These are phyloP conservation scores for Chalcosyrphus nemorum DNA, from an alignment of 2,888 invertebrate genomes.

Conservation along the genomic window DNA sequence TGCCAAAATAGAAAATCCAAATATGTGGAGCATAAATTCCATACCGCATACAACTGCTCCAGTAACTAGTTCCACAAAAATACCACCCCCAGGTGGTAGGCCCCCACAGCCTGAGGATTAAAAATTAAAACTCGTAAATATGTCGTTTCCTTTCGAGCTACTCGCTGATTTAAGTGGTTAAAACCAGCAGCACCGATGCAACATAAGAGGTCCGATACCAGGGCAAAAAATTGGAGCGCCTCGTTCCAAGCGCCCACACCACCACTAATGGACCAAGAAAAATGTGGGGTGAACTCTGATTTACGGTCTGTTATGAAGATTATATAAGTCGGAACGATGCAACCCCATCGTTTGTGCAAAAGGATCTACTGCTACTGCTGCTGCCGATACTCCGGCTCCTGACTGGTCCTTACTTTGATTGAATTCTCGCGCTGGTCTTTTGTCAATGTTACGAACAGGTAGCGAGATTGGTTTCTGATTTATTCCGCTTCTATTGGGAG, in stretches of 20 bases:
- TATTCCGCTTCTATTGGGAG: conserved; percentile 50
- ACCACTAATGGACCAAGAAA: conserved; percentile 56
- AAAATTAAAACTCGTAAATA: conserved; percentile 73
- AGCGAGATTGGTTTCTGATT: conserved; percentile 73
- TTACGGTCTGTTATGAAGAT: conserved; percentile 71
- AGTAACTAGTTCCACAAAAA: conserved; percentile 17
- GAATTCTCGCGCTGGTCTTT: conserved; percentile 73
- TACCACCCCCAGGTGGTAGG: neutral
- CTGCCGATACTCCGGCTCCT: neutral
- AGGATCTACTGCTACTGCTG: conserved; percentile 7
- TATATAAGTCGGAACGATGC: conserved; percentile 62
- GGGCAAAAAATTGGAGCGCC: conserved; percentile 63
- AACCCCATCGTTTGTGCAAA: conserved; percentile 51
- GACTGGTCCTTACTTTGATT: conserved; percentile 60
- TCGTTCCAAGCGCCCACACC: neutral
- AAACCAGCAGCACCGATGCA: conserved; percentile 6
- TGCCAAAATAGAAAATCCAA: neutral
- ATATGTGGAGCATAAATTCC: conserved; percentile 24
- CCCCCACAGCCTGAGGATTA: conserved; percentile 38
- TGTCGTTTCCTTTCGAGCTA: conserved; percentile 62
- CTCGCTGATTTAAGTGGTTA: conserved; percentile 63
- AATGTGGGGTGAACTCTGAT: conserved; percentile 58
- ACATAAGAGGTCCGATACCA: neutral
- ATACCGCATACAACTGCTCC: neutral
- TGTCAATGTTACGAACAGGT: conserved; percentile 73